Base-by-base conservation (phyloP, 2,797 vertebrate genomes). In the Acrossocheilus fasciatus region DNA sequence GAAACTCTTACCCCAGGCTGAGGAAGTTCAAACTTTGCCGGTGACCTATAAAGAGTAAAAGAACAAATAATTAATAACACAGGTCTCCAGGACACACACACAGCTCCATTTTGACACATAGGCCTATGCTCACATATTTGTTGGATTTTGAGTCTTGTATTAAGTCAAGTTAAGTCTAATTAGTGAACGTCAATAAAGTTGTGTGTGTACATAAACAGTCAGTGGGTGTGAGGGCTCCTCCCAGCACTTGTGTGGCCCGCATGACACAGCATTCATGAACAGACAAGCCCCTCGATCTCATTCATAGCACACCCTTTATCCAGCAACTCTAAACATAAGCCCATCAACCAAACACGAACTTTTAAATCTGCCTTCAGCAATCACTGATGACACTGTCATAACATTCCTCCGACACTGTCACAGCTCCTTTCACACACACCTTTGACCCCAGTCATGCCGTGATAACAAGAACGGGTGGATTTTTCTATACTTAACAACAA, bases 1-100 rank as follows among this genome's bases (percentile, higher is more conserved):
- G 3, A 73, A 86, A 88, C 68, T 95, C 96, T 93, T 95, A 98
- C 98, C 96, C 96, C 94, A 82, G 93, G 88, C 14, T 93, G 88
- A 83, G 94, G 95, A 93, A 95, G 92, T 90, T 92, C 93, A 91
- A 94, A 94, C 93, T 98, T 97, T 70, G 91, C 93, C 72, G 97
- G 96, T 90, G 97, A 97, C 92, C 98, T 99, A 91, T 89, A 89
- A 86, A 92, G 90, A 92, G 87, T 18, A 70, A 93, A 83, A 92
- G 84, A 64, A 88, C 23, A 83, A 36, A 59, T 23, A 26, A n/a
- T 64, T 6, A 70, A 45, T 7, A 57, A 80, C 36, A 50, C 14
- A 17, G 36, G 6, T 52, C n/a, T 34, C 6, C 1, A 34, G 18
- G 12, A 12, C 8, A 84, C 59, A 54, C 23, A 26, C 23, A 26